Percentiles rank a stretch among this genome's conserved stretches.
Conservation (phyloP, 2,113 vertebrate genomes). For the Empidonax alnorum region DNA sequence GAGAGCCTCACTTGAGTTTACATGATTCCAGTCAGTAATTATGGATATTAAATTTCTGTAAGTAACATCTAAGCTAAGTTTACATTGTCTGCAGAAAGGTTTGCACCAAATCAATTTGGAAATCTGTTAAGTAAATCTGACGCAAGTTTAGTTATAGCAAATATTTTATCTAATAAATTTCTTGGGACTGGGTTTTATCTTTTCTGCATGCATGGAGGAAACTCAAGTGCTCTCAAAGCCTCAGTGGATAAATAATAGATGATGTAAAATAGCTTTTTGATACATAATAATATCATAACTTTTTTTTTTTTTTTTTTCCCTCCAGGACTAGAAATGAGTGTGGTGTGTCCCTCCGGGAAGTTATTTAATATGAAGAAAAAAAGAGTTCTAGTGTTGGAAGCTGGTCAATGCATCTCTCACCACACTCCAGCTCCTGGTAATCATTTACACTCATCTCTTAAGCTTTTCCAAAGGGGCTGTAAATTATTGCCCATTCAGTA, state of each 20-base stretch:
- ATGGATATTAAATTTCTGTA: background rate
- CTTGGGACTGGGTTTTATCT: constrained; percentile 1
- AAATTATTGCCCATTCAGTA: background rate
- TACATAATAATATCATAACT: constrained; percentile 50
- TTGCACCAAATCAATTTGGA: constrained; percentile 54
- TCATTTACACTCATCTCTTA: constrained; percentile 3
- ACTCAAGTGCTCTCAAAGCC: constrained; percentile 12
- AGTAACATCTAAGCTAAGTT: constrained; percentile 8
- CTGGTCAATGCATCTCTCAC: background rate
- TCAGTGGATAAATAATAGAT: constrained; percentile 65
- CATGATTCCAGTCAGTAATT: background rate
- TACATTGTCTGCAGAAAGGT: constrained; percentile 6
- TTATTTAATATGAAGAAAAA: constrained; percentile 17
- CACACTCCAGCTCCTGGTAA: background rate
- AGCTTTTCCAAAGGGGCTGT: background rate
- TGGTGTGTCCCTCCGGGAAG: constrained; percentile 32
- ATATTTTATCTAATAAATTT: constrained; percentile 41
- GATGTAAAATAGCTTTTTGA: constrained; percentile 55
- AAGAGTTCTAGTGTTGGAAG: constrained; percentile 1
- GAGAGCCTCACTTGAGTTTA: background rate
- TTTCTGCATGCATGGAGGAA: constrained; percentile 10
- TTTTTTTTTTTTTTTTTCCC: background rate
- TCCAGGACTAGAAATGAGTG: background rate
- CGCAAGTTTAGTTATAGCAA: constrained; percentile 25
- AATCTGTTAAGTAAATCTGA: constrained; percentile 47